Base-by-base conservation (phyloP, 1,140 invertebrate species). In the Aricia agestis region DNA sequence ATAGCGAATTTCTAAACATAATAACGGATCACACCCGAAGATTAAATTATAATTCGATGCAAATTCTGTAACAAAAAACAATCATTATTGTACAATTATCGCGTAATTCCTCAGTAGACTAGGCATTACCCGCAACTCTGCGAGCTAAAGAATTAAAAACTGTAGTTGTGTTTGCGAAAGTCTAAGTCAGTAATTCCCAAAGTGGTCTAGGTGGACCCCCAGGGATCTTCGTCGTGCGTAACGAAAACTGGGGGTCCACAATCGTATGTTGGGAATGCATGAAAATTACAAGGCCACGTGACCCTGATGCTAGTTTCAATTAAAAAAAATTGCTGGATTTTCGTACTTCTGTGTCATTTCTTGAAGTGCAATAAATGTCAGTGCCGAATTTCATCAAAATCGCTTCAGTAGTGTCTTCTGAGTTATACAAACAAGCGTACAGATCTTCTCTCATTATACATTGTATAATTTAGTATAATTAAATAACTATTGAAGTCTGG, bases 1-100 rank as follows among this genome's bases (percentile, higher is more conserved):
- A 63, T 63, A 63, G 59, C 17, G 17, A 63, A 63, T 63, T 63
- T 63, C 59, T 63, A 63, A 63, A 63, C 59, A 63, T 63, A 63
- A 63, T 63, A 63, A 63, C 15, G 59, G 59, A 63, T 63, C 59
- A 63, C 59, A 63, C 59, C 17, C 19, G 59, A 6, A 63, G 1
- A 63, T 63, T 59, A 15, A 63, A 63, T 63, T 6, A 63, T 63
- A 18, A 63, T 63, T 63, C 59, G 45, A 52, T 52, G 45, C 45
- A 52, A 52, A 52, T 52, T 52, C 45, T 13, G 13, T 52, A 13
- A 52, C 45, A 52, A 52, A 52, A 52, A 52, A 52, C 45, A 52
- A 52, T 52, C 5, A 52, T 52, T 52, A 52, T 52, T 13, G 45
- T 52, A 52, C 36, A 36, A 36, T 36, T 36, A 36, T 36, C 36